These are phyloP conservation scores for Phlogophora meticulosa DNA, from an alignment of 2,888 invertebrate genomes.

Conservation along the genomic window DNA sequence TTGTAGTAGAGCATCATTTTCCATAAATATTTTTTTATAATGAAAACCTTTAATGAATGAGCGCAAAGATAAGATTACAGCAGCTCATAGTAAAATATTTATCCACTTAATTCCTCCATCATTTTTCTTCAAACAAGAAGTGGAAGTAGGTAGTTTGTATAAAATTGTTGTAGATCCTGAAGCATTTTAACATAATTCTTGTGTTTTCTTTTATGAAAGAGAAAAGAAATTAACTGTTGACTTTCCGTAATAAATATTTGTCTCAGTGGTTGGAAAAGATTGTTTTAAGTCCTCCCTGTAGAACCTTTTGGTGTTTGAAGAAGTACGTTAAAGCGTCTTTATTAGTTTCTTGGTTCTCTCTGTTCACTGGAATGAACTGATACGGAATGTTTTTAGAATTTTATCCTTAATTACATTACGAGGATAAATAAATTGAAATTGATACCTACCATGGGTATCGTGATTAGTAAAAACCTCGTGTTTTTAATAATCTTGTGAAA, in stretches of 20 bases:
- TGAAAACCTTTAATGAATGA: slow-evolving; percentile 57
- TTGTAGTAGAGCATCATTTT: slow-evolving; percentile 27
- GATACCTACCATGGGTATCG: neutral
- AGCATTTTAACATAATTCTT: slow-evolving; percentile 61
- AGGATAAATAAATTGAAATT: neutral
- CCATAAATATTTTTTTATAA: slow-evolving; percentile 43
- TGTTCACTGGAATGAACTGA: slow-evolving; percentile 49
- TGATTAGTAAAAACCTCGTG: neutral
- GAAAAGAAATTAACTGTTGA: slow-evolving; percentile 73
- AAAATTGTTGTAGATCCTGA: slow-evolving; percentile 59
- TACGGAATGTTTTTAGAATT: slow-evolving; percentile 41
- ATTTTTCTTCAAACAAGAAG: slow-evolving; percentile 53
- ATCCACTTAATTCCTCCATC: slow-evolving; percentile 41
- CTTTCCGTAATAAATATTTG: slow-evolving; percentile 77
- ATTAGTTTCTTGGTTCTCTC: slow-evolving; percentile 56
- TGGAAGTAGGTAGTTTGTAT: slow-evolving; percentile 47
- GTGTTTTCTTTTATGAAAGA: slow-evolving; percentile 59
- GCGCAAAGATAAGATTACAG: slow-evolving; percentile 55
- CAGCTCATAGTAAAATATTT: slow-evolving; percentile 47
- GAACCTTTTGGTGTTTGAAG: slow-evolving; percentile 71
- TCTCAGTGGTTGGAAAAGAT: slow-evolving; percentile 71
- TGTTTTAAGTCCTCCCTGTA: slow-evolving; percentile 70
- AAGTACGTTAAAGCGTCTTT: slow-evolving; percentile 67
- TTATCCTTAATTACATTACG: slow-evolving; percentile 34
- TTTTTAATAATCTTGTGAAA: neutral